Conservation (phyloP, 2,113 vertebrate species). For the Podarcis cretensis region DNA sequence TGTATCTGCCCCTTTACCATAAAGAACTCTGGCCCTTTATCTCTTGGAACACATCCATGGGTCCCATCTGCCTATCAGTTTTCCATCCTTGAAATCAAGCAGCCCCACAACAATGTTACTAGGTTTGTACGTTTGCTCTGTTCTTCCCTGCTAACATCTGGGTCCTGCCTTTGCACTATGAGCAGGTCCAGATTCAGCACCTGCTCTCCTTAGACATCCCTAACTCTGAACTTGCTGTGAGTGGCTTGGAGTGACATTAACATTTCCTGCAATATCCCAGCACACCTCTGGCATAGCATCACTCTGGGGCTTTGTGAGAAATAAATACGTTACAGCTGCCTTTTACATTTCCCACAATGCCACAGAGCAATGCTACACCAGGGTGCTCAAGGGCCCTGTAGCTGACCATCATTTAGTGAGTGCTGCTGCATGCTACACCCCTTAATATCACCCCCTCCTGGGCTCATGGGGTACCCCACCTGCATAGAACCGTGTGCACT, state of each 20-base stretch:
- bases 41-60: neutral
- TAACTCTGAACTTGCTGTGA: neutral
- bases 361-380: neutral
- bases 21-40: neutral
- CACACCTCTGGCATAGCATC: neutral
- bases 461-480: neutral
- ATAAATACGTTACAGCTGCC: neutral
- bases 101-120: neutral
- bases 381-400: neutral
- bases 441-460: neutral
- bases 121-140: neutral
- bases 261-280: neutral
- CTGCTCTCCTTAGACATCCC: neutral
- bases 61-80: neutral
- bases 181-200: neutral
- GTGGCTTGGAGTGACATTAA: neutral
- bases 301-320: no score
- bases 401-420: neutral
- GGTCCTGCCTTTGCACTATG: neutral
- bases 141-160: no score
- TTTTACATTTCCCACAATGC: neutral
- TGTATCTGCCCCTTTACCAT: neutral
- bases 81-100: neutral
- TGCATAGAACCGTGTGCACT: no score
- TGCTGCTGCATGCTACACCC: neutral